A percentile compares a stretch with the other conserved stretches of the same genome.
These are phyloP conservation scores for Knipowitschia caucasica DNA, from an alignment of 2,797 vertebrate species.

Conservation along the genomic window DNA sequence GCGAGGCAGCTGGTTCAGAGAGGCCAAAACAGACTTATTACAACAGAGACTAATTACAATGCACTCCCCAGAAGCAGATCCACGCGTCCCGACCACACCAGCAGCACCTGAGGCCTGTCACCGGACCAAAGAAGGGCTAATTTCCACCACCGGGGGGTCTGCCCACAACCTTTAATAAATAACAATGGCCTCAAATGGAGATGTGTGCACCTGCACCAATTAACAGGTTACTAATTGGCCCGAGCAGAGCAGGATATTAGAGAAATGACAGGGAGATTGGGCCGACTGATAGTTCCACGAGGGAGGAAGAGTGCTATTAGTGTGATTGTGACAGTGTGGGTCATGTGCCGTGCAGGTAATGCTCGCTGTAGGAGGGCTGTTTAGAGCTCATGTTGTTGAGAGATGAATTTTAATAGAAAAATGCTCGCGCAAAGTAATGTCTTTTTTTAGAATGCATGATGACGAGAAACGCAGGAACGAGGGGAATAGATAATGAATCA, in stretches of 20 bases:
- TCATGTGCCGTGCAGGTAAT: conserved; percentile 9
- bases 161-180: conserved; percentile 76
- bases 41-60: conserved; percentile 90
- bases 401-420: conserved; percentile 1
- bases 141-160: conserved; percentile 86
- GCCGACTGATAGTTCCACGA: conserved; percentile 46
- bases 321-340: conserved; percentile 4
- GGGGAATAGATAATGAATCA: background rate
- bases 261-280: conserved; percentile 38
- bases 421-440: background rate
- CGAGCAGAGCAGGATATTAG: conserved; percentile 43
- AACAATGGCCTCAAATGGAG: conserved; percentile 69
- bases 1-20: conserved; percentile 45
- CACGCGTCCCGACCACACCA: conserved; percentile 82
- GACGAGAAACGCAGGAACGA: background rate
- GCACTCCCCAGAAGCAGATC: conserved; percentile 83
- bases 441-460: background rate
- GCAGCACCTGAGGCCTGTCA: conserved; percentile 91
- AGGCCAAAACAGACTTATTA: conserved; percentile 79
- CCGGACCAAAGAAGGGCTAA: conserved; percentile 81
- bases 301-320: conserved; percentile 25
- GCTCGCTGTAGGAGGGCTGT: background rate
- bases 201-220: conserved; percentile 72
- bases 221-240: conserved; percentile 75
- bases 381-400: background rate